phyloP scores from a whole-genome alignment of 2,113 vertebrate species.

The Prunella himalayana region DNA sequence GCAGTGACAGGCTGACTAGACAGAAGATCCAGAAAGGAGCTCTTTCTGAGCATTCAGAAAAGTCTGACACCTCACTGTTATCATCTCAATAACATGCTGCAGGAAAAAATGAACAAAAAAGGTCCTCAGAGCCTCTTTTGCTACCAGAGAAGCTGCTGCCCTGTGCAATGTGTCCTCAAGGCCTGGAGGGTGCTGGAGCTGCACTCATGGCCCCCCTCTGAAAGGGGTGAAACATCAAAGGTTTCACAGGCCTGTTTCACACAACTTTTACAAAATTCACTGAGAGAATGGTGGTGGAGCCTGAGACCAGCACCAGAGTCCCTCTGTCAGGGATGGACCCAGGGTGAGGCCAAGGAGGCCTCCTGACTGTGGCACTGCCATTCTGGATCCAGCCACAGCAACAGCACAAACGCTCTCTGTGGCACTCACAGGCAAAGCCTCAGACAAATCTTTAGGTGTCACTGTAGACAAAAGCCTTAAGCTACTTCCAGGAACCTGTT shows the following conservation, averaged over 20 bases:
- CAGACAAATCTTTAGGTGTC: background rate
- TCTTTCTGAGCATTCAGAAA: background rate
- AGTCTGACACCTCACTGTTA: background rate
- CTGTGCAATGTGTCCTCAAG: accelerated
- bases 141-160: background rate
- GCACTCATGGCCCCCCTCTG: accelerated
- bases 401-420: background rate
- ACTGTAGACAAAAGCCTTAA: background rate
- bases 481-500: background rate
- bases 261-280: background rate
- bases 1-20: background rate
- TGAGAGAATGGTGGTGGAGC: background rate
- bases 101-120: background rate
- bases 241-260: background rate
- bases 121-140: background rate
- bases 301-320: accelerated
- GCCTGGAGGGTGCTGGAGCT: accelerated
- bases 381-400: accelerated
- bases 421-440: accelerated
- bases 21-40: background rate
- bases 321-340: background rate
- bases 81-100: background rate
- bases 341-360: background rate
- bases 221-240: accelerated
- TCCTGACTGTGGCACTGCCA: background rate